phyloP scores from a whole-genome alignment of 2,888 invertebrate genomes.

The Metalampra italica region DNA sequence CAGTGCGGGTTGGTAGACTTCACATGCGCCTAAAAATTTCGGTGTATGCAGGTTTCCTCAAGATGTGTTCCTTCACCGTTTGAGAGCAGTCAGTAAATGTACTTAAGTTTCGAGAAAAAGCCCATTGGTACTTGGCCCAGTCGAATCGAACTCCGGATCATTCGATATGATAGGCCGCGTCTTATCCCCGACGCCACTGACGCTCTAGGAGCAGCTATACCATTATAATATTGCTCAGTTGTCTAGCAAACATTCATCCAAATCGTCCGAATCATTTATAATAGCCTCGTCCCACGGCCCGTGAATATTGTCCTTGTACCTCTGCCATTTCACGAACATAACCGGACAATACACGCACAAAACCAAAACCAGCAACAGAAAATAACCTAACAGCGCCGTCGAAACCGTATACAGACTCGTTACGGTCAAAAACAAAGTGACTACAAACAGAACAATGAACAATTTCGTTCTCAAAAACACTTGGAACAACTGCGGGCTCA shows the following conservation, averaged over 20 bases:
- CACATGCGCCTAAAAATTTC: too few species aligned
- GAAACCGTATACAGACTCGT: slow-evolving; percentile 78
- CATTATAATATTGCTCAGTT: too few species aligned
- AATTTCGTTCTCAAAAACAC: slow-evolving; percentile 78
- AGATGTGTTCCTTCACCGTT: too few species aligned
- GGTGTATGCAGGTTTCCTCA: too few species aligned
- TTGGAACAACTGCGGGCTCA: slow-evolving; percentile 89
- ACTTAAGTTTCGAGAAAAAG: too few species aligned
- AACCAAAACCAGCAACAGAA: slow-evolving; percentile 79
- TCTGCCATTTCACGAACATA: slow-evolving; percentile 87
- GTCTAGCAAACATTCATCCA: slow-evolving; percentile 48
- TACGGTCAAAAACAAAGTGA: slow-evolving; percentile 72
- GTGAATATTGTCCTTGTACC: slow-evolving; percentile 93
- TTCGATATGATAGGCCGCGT: too few species aligned
- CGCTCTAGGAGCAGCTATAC: too few species aligned
- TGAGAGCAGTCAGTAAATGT: too few species aligned
- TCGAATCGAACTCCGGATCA: too few species aligned
- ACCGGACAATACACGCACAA: slow-evolving; percentile 86
- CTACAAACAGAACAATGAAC: slow-evolving; percentile 70
- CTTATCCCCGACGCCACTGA: too few species aligned
- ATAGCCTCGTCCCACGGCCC: slow-evolving; percentile 99
- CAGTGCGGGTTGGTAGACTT: too few species aligned
- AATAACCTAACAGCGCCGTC: slow-evolving; percentile 77
- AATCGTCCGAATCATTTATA: slow-evolving; percentile 80
- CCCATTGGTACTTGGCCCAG: too few species aligned